Evolutionary conservation across 2,797 vertebrate species (phyloP).

Genomic region (Pseudotriccus pelzelni): DNA sequence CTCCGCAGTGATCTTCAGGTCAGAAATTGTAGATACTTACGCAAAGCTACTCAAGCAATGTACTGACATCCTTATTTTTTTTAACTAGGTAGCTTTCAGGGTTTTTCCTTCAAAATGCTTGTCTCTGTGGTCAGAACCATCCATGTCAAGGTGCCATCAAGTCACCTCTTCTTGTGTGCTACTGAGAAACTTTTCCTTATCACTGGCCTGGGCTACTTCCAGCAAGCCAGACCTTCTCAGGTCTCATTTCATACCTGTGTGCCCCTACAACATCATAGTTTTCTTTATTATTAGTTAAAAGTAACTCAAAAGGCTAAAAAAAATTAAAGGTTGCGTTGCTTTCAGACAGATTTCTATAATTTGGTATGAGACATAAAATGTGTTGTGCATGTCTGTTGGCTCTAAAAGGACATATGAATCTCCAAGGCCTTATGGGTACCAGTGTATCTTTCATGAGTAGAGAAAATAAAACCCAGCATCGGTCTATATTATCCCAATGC

Average conservation of each 20-base stretch:
- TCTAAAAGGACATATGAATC: not conserved
- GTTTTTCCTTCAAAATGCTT: not conserved
- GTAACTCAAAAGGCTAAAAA: not conserved
- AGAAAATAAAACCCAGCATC: not conserved
- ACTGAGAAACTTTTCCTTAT: not conserved
- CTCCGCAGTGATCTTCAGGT: not conserved
- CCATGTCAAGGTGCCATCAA: not conserved
- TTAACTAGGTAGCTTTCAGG: not conserved
- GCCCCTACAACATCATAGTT: not conserved
- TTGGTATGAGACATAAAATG: not conserved
- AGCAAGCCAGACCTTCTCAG: not conserved
- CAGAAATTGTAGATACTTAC: not conserved
- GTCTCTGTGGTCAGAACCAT: not conserved
- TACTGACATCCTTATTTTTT: not conserved
- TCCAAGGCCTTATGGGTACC: not conserved
- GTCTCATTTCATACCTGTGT: not conserved
- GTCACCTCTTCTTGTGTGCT: not conserved
- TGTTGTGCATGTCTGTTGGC: not conserved
- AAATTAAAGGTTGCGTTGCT: not conserved
- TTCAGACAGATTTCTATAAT: not conserved
- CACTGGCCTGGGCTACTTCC: not conserved
- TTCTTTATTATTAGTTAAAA: not conserved
- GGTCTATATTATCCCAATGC: not conserved
- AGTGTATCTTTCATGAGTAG: not conserved
- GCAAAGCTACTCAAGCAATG: not conserved